These are phyloP conservation scores for Ptilonorhynchus violaceus DNA, from an alignment of 2,113 vertebrate species.

Conservation along the genomic window DNA sequence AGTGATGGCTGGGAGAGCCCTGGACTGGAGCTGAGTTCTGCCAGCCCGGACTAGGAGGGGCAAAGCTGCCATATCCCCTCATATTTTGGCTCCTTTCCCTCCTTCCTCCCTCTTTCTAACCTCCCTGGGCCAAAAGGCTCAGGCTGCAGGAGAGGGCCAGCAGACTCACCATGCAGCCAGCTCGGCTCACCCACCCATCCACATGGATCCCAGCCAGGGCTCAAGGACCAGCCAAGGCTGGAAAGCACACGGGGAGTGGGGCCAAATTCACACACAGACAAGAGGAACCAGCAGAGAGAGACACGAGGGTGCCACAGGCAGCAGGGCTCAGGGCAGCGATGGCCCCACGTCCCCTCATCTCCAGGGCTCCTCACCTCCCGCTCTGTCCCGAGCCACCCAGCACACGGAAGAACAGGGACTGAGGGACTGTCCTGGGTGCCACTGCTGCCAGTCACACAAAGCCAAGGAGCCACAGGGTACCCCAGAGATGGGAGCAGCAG, in stretches of 20 bases:
- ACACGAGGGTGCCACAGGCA: neutral
- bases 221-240: neutral
- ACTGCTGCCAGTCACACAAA: neutral
- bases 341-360: neutral
- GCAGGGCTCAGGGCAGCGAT: neutral
- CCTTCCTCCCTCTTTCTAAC: neutral
- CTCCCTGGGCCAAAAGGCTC: neutral
- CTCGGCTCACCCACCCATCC: neutral
- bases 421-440: neutral
- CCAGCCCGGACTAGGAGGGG: neutral
- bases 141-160: neutral
- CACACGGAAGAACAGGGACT: neutral
- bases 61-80: neutral
- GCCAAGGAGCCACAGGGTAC: neutral
- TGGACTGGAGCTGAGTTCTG: neutral
- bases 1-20: neutral
- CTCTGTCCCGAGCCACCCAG: neutral
- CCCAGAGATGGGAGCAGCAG: neutral
- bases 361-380: neutral
- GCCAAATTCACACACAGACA: neutral
- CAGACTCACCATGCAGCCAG: neutral
- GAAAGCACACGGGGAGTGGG: neutral
- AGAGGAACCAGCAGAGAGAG: neutral
- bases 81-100: neutral
- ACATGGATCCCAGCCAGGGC: neutral